Percentiles rank a stretch among this genome's conserved stretches.
Evolutionary conservation across 2,797 vertebrate genomes (phyloP).

Genomic region (Thamnophis elegans): DNA sequence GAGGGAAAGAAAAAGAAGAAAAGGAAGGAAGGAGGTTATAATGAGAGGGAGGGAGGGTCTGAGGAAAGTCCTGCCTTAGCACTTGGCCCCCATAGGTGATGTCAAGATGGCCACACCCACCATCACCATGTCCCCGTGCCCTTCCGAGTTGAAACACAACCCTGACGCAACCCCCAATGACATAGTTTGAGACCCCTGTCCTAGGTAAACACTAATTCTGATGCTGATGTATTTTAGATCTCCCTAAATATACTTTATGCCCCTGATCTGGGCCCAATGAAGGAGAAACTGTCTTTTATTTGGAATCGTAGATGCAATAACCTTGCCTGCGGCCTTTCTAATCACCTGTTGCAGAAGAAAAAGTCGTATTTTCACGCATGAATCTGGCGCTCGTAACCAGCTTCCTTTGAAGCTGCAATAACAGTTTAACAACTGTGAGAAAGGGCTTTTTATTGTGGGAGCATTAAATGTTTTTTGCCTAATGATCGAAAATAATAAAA

Average conservation of each 20-base stretch:
- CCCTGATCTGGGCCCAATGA: neutral
- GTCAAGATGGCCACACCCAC: too few relatives aligned
- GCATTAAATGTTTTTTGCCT: conserved; percentile 19
- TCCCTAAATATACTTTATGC: neutral
- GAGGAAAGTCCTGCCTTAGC: too few relatives aligned
- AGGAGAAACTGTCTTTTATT: neutral
- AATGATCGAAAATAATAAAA: conserved; percentile 34
- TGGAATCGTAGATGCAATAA: neutral
- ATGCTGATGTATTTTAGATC: neutral
- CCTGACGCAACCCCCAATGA: too few relatives aligned
- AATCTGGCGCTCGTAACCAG: neutral
- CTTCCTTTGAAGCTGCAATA: conserved; percentile 2
- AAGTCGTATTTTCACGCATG: neutral
- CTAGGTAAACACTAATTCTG: neutral
- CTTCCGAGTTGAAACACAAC: too few relatives aligned
- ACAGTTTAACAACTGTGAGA: conserved; percentile 20
- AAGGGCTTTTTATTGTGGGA: conserved; percentile 7
- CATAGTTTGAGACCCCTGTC: too few relatives aligned
- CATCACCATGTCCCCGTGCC: too few relatives aligned
- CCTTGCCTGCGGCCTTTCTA: neutral
- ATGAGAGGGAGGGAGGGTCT: too few relatives aligned
- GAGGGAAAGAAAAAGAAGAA: too few relatives aligned
- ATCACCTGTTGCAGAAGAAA: neutral
- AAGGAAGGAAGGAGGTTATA: too few relatives aligned
- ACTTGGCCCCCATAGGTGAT: too few relatives aligned